Evolutionary conservation across 2,113 vertebrate species (phyloP).

Genomic region (Piprites chloris): DNA sequence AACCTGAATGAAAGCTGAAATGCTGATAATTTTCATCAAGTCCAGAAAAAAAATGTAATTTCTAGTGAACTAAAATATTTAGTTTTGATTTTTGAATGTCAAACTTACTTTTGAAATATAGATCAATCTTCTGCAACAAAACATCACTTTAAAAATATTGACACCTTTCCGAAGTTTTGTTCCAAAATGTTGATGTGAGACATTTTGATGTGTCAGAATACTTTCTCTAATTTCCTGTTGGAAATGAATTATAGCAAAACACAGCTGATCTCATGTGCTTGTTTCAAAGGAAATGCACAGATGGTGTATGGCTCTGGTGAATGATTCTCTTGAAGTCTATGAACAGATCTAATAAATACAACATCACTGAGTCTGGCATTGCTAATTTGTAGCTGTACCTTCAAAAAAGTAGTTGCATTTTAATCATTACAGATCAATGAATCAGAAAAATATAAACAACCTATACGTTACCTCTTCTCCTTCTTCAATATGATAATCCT

Average conservation of each 20-base stretch:
- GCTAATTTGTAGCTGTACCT: not conserved
- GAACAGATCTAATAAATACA: not conserved
- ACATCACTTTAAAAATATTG: not conserved
- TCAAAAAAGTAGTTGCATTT: not conserved
- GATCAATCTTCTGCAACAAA: not conserved
- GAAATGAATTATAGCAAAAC: not conserved
- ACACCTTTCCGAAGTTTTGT: not conserved
- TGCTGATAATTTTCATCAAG: not conserved
- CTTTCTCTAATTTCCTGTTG: not conserved
- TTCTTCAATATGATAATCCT: slow-evolving; percentile 97
- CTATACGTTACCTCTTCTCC: slow-evolving; percentile 90
- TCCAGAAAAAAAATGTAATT: not conserved
- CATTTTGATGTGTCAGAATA: not conserved
- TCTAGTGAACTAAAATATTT: not conserved
- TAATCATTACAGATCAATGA: not conserved
- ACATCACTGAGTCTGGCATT: not conserved
- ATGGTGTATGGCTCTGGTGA: not conserved
- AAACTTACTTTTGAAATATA: not conserved
- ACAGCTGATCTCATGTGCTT: not conserved
- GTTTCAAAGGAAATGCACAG: slow-evolving; percentile 3
- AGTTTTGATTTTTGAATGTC: not conserved
- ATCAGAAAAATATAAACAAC: not conserved
- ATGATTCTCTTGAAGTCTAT: not conserved
- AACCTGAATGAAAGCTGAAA: not conserved
- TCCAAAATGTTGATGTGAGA: not conserved